Evolutionary conservation across 2,797 vertebrate genomes (phyloP).

Genomic region (Staurois parvus): DNA sequence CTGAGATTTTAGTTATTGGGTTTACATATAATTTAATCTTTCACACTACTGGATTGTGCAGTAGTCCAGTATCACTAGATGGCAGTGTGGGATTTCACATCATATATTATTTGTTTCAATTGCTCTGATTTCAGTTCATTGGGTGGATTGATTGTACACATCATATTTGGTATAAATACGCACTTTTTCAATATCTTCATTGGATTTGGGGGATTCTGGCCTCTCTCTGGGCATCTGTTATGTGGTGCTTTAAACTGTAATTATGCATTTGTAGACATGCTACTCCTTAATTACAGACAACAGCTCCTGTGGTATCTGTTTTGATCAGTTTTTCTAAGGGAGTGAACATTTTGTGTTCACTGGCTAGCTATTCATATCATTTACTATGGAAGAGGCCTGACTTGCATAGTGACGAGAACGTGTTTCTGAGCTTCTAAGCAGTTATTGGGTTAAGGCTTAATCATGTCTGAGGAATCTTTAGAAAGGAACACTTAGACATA

Average conservation of each 20-base stretch:
- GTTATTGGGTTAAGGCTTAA: slow-evolving; percentile 8
- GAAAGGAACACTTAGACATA: slow-evolving; percentile 30
- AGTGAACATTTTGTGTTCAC: background rate
- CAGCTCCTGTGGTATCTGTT: background rate
- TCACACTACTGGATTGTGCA: background rate
- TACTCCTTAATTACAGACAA: background rate
- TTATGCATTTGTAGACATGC: background rate
- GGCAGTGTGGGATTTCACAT: slow-evolving; percentile 40
- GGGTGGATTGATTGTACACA: slow-evolving; percentile 7
- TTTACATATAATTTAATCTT: too few species aligned
- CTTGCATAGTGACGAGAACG: background rate
- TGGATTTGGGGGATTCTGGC: slow-evolving; percentile 10
- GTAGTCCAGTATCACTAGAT: slow-evolving; percentile 20
- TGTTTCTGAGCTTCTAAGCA: background rate
- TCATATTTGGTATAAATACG: background rate
- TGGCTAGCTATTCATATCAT: slow-evolving; percentile 8
- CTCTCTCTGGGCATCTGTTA: background rate
- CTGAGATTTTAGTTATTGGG: too few species aligned
- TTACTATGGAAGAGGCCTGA: slow-evolving; percentile 5
- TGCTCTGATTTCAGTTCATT: background rate
- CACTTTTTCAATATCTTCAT: background rate
- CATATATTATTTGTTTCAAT: background rate
- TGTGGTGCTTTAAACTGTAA: background rate
- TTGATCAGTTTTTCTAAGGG: slow-evolving; percentile 10
- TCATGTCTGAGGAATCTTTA: slow-evolving; percentile 25